Conservation (phyloP, 2,113 vertebrate genomes). For the Spilogale gracilis region DNA sequence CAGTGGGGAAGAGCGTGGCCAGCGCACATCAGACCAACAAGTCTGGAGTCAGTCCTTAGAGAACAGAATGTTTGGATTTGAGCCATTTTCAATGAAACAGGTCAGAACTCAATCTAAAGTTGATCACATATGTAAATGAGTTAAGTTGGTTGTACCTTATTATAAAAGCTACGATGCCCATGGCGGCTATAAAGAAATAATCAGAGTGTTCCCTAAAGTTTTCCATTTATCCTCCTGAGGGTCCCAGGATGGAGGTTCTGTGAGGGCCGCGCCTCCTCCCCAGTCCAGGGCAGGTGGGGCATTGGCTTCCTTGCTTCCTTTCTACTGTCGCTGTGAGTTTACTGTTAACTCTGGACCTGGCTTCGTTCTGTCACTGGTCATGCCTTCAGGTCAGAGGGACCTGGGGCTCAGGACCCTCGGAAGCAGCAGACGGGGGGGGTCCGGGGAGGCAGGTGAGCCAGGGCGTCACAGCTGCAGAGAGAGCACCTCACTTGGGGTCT, state of each 20-base stretch:
- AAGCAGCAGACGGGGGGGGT: not conserved
- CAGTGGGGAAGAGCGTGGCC: not conserved
- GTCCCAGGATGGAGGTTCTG: not conserved
- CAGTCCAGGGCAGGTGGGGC: not conserved
- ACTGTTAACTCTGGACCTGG: not conserved
- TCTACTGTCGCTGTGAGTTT: not conserved
- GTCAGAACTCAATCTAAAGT: not conserved
- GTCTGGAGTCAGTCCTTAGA: not conserved
- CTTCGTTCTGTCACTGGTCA: not conserved
- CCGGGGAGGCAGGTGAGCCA: not conserved
- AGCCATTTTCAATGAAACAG: not conserved
- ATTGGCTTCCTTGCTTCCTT: not conserved
- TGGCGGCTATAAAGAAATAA: not conserved
- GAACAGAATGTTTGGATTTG: not conserved
- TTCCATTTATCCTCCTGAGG: not conserved
- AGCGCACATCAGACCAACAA: rapidly evolving
- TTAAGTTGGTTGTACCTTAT: not conserved
- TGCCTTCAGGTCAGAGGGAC: not conserved
- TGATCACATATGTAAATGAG: not conserved
- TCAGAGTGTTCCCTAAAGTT: not conserved
- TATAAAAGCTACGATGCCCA: not conserved
- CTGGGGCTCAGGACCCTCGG: not conserved
- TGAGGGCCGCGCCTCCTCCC: not conserved
- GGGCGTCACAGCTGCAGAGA: not conserved
- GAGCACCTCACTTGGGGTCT: not conserved